phyloP scores from a whole-genome alignment of 2,888 invertebrate species.

The Lasius fuliginosus region DNA sequence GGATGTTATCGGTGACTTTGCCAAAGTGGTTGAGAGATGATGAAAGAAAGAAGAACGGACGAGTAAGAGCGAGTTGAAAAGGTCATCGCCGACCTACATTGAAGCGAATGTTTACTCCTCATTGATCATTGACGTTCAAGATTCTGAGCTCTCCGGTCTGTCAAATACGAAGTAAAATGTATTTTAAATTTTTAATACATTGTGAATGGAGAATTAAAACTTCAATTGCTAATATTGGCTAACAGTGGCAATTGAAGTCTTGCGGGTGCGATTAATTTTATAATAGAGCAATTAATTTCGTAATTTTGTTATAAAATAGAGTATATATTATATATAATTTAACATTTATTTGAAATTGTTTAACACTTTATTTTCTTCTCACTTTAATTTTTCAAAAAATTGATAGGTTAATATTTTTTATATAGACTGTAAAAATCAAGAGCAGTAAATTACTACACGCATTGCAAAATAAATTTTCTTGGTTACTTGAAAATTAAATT shows the following conservation, averaged over 20 bases:
- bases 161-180: background rate
- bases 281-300: too few species aligned
- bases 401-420: background rate
- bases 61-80: slow-evolving; percentile 1
- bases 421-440: background rate
- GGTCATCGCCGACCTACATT: slow-evolving; percentile 25
- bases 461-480: slow-evolving; percentile 8
- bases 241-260: background rate
- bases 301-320: background rate
- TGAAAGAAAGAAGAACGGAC: slow-evolving; percentile 59
- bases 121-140: slow-evolving; percentile 12
- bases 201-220: background rate
- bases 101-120: slow-evolving; percentile 13
- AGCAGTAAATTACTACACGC: background rate
- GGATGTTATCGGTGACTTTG: slow-evolving; percentile 48
- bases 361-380: background rate
- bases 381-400: background rate
- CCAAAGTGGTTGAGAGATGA: slow-evolving; percentile 60
- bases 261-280: background rate
- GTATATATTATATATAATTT: background rate
- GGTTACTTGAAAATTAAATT: slow-evolving; percentile 18
- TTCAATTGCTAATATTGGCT: background rate
- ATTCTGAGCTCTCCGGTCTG: background rate
- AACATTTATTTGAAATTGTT: background rate
- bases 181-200: background rate